phyloP scores from a whole-genome alignment of 2,113 vertebrate genomes.

The mouse (Mus musculus) region DNA sequence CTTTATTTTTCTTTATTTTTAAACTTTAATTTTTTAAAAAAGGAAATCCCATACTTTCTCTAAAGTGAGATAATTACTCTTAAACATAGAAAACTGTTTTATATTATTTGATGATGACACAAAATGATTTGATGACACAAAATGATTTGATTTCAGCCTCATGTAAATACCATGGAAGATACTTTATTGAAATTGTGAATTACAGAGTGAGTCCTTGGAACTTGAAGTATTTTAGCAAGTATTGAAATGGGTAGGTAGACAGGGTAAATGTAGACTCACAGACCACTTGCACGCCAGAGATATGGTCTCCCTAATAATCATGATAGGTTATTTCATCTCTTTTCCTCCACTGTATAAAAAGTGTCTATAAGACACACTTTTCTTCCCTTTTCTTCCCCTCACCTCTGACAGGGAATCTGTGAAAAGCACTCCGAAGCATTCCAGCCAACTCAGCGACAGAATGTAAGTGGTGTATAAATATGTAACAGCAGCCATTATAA shows the following conservation, averaged over 20 bases:
- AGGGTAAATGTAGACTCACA: not conserved
- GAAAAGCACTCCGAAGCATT: slow-evolving; percentile 55
- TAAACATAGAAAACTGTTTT: not conserved
- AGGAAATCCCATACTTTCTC: not conserved
- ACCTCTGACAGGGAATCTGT: slow-evolving; percentile 25
- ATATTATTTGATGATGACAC: not conserved
- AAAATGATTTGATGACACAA: not conserved
- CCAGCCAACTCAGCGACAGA: slow-evolving; percentile 48
- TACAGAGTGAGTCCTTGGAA: not conserved
- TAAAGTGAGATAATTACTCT: not conserved
- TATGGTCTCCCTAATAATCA: no score
- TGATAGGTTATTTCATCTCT: accelerated
- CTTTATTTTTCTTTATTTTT: not conserved
- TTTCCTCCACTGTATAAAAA: not conserved
- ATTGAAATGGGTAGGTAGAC: not conserved
- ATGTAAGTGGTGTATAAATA: slow-evolving; percentile 77
- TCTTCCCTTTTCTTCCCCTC: not conserved
- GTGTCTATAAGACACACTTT: not conserved
- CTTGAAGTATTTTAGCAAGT: no score
- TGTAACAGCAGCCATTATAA: slow-evolving; percentile 71
- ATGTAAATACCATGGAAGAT: not conserved
- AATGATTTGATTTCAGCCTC: not conserved
- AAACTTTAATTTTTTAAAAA: not conserved
- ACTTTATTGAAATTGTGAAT: not conserved
- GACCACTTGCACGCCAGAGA: accelerated